A percentile compares a stretch with the other conserved stretches of the same genome.
These are phyloP conservation scores for Trilocha varians DNA, from an alignment of 2,888 invertebrate species.

Conservation along the genomic window DNA sequence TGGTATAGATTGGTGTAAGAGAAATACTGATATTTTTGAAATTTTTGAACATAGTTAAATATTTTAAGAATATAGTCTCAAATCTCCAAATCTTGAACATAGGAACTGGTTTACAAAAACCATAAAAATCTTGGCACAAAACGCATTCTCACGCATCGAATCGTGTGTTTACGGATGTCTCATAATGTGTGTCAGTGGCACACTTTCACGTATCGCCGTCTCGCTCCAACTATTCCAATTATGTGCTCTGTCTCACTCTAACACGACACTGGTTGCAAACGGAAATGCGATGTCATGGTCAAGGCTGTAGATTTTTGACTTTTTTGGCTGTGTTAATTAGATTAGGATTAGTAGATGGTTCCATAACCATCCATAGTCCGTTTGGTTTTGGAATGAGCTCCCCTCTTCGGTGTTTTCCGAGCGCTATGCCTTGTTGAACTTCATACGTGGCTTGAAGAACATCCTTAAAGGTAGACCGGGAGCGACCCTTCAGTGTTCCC, in stretches of 20 bases:
- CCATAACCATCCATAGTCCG: too few relatives aligned
- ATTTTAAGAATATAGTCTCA: too few relatives aligned
- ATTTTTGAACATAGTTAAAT: too few relatives aligned
- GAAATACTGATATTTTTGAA: too few relatives aligned
- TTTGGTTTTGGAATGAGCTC: too few relatives aligned
- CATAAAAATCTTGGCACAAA: background rate
- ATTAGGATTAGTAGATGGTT: background rate
- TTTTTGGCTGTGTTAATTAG: background rate
- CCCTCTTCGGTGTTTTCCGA: too few relatives aligned
- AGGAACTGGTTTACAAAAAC: background rate
- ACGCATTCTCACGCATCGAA: conserved; percentile 14
- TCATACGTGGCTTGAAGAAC: too few relatives aligned
- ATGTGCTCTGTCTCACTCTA: conserved; percentile 13
- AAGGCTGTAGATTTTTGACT: conserved; percentile 35
- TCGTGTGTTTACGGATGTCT: conserved; percentile 45
- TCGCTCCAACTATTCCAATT: conserved; percentile 16
- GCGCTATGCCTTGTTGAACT: too few relatives aligned
- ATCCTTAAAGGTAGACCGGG: too few relatives aligned
- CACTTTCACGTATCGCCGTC: conserved; percentile 42
- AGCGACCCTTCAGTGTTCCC: too few relatives aligned
- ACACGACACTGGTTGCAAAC: conserved; percentile 28
- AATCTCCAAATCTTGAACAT: too few relatives aligned
- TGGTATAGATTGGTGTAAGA: too few relatives aligned
- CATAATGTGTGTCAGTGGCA: conserved; percentile 43
- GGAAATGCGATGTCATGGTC: conserved; percentile 43